A percentile compares a stretch with the other conserved stretches of the same genome.
These are phyloP conservation scores for Heliornis fulica DNA, from an alignment of 2,113 vertebrate genomes.

Conservation along the genomic window DNA sequence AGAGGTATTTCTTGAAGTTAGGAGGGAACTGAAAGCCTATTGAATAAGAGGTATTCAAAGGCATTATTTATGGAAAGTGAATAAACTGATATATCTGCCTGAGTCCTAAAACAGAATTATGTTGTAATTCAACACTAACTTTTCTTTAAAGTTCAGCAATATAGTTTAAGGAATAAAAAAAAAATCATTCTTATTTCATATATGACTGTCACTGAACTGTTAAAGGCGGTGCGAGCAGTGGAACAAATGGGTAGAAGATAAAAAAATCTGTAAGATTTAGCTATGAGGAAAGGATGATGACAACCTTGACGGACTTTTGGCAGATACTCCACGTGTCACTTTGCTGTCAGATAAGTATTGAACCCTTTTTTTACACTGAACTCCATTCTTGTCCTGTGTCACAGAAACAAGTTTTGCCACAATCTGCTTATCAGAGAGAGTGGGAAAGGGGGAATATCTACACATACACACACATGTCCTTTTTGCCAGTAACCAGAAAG, in stretches of 20 bases:
- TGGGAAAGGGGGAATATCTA: not conserved
- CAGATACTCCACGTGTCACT: not conserved
- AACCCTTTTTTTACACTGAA: not conserved
- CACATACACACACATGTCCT: not conserved
- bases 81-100: not conserved
- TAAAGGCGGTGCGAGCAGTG: not conserved
- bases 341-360: not conserved
- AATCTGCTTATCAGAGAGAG: not conserved
- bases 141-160: not conserved
- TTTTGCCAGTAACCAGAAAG: not conserved
- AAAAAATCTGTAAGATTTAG: not conserved
- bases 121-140: not conserved
- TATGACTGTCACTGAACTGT: not conserved
- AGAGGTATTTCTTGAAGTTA: not conserved
- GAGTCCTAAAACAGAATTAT: not conserved
- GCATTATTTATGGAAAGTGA: not conserved
- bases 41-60: not conserved
- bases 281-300: not conserved
- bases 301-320: not conserved
- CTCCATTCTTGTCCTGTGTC: not conserved
- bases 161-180: not conserved
- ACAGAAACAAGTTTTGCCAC: not conserved
- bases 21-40: not conserved
- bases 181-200: not conserved
- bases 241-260: not conserved